Evolutionary conservation across 1,140 invertebrate genomes (phyloP), one percentile per base, ranked within the genome.

Genomic region (Bombus confusus): DNA sequence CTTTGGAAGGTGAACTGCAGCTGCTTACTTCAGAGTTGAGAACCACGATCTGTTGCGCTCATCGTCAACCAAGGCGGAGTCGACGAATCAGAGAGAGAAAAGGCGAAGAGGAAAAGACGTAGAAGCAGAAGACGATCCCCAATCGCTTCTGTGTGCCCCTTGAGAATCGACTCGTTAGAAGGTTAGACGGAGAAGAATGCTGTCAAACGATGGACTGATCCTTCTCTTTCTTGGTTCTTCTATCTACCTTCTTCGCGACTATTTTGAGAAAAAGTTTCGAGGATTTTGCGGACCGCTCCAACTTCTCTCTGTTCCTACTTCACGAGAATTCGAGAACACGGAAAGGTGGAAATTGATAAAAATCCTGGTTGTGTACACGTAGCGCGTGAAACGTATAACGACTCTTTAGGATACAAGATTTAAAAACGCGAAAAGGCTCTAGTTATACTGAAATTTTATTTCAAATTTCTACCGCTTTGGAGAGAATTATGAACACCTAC

Each of bases 11-110:
- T 34, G 80, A 82, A 75, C 85, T 59, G 69, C 77, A 81, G 81
- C 85, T 81, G 89, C 52, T 52, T 73, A 62, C 85, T 37, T 39
- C 18, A 37, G 25, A 88, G 73, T 89, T 86, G 87, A 88, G 87
- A 83, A 86, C 79, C 83, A 66, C 68, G 78, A 64, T 89, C 69
- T 79, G 83, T 88, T 82, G 75, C 71, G 71, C 68, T 79, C 62
- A 41, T 31, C 64, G 52, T 41, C n/a, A 43, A 85, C 34, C 12
- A 41, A 79, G 69, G 34, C 52, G 37, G 37, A 75, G 43, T 76
- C 15, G 5, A 62, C 43, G 75, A 88, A 89, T 88, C 76, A 80
- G 86, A 88, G 71, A 57, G 25, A 77, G 80, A 86, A 69, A 52
- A 80, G 68, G 75, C 37, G 31, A 47, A 83, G 57, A 83, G 39